These are phyloP conservation scores for Heloderma charlesbogerti DNA, from an alignment of 2,113 vertebrate species.

Conservation along the genomic window DNA sequence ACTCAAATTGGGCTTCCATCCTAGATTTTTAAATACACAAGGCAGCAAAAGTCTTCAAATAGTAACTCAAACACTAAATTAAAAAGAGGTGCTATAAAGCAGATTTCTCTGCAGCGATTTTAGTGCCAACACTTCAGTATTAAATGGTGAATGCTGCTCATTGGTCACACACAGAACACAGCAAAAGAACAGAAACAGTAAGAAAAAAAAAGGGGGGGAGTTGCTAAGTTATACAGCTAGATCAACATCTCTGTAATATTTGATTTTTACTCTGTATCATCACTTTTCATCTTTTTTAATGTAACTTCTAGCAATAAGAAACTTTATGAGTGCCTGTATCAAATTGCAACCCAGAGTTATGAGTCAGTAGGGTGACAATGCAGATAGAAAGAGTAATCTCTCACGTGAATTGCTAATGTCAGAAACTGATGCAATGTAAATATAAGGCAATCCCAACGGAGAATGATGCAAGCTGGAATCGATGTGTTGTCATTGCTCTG, in stretches of 20 bases:
- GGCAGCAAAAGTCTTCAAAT: neutral
- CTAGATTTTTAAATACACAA: constrained; percentile 1
- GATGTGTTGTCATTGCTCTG: neutral
- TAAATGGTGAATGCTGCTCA: constrained; percentile 46
- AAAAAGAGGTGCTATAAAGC: neutral
- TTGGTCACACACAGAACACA: constrained; percentile 31
- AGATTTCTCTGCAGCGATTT: neutral
- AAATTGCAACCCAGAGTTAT: neutral
- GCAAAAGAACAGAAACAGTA: constrained; percentile 36
- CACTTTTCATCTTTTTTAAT: neutral
- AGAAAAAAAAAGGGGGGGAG: constrained; percentile 46
- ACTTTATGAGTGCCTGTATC: neutral
- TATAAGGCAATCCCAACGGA: constrained; percentile 1
- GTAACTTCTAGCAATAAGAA: neutral
- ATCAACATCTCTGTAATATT: neutral
- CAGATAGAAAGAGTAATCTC: neutral
- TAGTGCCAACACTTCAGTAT: constrained; percentile 30
- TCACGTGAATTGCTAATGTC: neutral
- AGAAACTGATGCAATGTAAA: neutral
- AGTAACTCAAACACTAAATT: constrained; percentile 1
- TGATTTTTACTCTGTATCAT: constrained; percentile 12
- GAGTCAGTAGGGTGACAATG: neutral
- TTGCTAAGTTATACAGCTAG: constrained; percentile 12
- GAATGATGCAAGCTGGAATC: neutral
- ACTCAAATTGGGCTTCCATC: neutral